Evolutionary conservation across 2,888 invertebrate genomes (phyloP), one percentile per base, ranked within the genome.

Genomic region (Keiferia lycopersicella): DNA sequence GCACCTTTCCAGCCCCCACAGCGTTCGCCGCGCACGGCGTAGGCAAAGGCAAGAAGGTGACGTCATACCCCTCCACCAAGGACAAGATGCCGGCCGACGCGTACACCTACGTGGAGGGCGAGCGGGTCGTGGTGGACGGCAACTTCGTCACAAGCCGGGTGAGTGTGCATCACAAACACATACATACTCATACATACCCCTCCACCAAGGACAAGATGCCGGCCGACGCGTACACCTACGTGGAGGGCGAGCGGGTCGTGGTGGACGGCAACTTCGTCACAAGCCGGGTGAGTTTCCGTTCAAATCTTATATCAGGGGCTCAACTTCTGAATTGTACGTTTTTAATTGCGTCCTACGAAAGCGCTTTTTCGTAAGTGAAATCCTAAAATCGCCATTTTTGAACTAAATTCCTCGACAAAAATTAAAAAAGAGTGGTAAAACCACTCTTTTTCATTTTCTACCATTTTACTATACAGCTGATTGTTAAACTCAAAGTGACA

Each of bases 51-150:
- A 98, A 97, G 79, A 92, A 89, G 0, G 78, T 99, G 0, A 99
- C 99, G 0, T 98, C 97, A 0, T 98, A 99, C 84, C 99, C 99
- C 0, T 91, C 95, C 0, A 94, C 97, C 67, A 96, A 97, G 78
- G 94, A 94, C 8, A 92, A 96, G 77, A 86, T 99, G 69, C 26
- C 56, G 16, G 92, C 93, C 56, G 93, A 93, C 57, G 91, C 93
- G 71, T 97, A 95, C 73, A 84, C 83, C 0, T 96, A 95, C 69
- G 83, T 93, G 26, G 94, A 95, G 69, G 94, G 95, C 0, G 91
- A 92, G 68, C 92, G 94, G 1, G 95, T 96, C 0, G 94, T 95
- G 0, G 92, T 94, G 4, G 96, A 96, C 82, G 95, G 94, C 71
- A 94, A 95, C 66, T 76, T 97, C 4, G 94, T 97, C 18, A 98